Conservation (phyloP, 2,888 invertebrate genomes). For the Thera obeliscata region DNA sequence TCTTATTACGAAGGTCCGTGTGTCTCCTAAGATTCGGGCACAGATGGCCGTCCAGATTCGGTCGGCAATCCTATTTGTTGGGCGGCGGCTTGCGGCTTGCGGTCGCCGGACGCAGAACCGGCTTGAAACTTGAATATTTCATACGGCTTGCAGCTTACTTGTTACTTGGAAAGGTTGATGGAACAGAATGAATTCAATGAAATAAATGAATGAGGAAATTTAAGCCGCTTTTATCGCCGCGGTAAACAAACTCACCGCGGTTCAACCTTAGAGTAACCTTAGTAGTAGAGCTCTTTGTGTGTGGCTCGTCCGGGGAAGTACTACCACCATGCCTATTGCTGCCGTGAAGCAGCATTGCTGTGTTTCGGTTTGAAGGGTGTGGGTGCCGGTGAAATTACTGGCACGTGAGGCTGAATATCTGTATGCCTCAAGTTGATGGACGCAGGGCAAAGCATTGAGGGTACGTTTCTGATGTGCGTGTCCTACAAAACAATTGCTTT, state of each 20-base stretch:
- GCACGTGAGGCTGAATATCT: too few relatives aligned
- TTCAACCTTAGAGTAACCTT: too few relatives aligned
- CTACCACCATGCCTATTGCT: too few relatives aligned
- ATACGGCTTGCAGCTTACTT: conserved; percentile 46
- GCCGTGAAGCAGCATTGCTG: too few relatives aligned
- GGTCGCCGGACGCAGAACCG: conserved; percentile 59
- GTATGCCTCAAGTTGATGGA: too few relatives aligned
- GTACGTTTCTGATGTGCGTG: too few relatives aligned
- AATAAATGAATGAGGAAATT: neutral
- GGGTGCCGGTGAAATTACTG: too few relatives aligned
- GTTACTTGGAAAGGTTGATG: conserved; percentile 23
- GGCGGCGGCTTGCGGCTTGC: conserved; percentile 64
- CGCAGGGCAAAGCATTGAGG: too few relatives aligned
- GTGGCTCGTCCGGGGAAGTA: too few relatives aligned
- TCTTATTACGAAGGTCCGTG: conserved; percentile 43
- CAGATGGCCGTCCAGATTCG: conserved; percentile 78
- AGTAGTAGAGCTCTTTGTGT: too few relatives aligned
- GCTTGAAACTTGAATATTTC: conserved; percentile 62
- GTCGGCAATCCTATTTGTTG: conserved; percentile 75
- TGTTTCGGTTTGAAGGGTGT: too few relatives aligned
- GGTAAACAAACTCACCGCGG: too few relatives aligned
- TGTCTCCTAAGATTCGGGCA: conserved; percentile 69
- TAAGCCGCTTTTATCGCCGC: neutral
- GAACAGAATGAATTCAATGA: conserved; percentile 9
- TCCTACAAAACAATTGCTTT: neutral